Evolutionary conservation across 2,113 vertebrate genomes (phyloP), one percentile per base, ranked within the genome.

Genomic region (Penelope pileata): DNA sequence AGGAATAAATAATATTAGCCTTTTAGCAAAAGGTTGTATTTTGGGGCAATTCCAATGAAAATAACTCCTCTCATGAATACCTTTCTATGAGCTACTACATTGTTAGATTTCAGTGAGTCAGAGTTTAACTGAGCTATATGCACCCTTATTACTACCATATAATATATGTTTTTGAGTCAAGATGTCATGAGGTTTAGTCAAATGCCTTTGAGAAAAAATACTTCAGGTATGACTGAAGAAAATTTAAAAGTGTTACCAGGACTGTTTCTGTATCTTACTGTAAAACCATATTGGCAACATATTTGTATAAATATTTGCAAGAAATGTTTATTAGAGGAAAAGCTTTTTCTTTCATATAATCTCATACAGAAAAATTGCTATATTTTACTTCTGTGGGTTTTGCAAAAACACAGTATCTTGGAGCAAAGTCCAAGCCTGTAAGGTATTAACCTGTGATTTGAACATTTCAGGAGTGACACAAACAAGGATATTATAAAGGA

Each of bases 91-190:
- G 22, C 10, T 83, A 59, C 38, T 63, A 12, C 67, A 62, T 12
- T 66, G 53, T 69, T 51, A 80, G 40, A 53, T 48, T 88, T 85
- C 82, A 76, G 45, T 43, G 18, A 90, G n/a, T n/a, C 8, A 47
- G 56, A 88, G 27, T 80, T 93, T 85, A 76, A 64, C 56, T 40
- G 56, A 85, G 43, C 5, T 13, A 40, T n/a, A 1, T 21, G 24
- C 9, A 53, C 9, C 22, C n/a, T 78, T 68, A 68, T 50, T 88
- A 40, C 59, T 70, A 16, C 23, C 10, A 78, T 30, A 36, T 63
- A 86, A 74, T 51, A 51, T 40, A 90, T 77, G 72, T 47, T 93
- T 95, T 90, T 59, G 68, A 88, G 64, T 86, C 76, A 90, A 91
- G 93, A 86, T 84, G 34, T 81, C 86, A 47, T 38, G 42, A 86